These are phyloP conservation scores for Drosophila recens DNA, from an alignment of 2,888 invertebrate species.

Conservation along the genomic window DNA sequence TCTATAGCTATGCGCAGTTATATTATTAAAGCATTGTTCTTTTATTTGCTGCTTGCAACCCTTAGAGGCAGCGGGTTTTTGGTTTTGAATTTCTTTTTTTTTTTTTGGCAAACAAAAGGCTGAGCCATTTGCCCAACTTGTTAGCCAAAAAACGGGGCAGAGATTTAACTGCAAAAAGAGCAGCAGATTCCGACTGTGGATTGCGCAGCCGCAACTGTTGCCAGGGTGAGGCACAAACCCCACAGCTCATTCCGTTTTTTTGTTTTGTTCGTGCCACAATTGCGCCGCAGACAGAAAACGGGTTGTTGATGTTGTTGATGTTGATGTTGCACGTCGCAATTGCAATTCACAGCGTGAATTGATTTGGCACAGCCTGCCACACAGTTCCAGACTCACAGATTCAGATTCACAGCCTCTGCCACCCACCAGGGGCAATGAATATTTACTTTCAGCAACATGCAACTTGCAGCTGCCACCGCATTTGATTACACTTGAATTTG, in stretches of 20 bases:
- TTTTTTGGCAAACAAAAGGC: constrained; percentile 60
- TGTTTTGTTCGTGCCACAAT: constrained; percentile 9
- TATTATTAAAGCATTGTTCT: constrained; percentile 77
- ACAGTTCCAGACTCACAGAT: background rate
- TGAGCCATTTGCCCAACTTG: constrained; percentile 48
- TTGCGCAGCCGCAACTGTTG: constrained; percentile 74
- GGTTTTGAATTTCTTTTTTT: constrained; percentile 75
- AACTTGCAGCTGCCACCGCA: constrained; percentile 55
- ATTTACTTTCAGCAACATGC: constrained; percentile 51
- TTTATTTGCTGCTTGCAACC: constrained; percentile 59
- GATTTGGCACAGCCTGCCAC: constrained; percentile 65
- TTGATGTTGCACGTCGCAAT: constrained; percentile 30
- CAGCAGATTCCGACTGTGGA: constrained; percentile 31
- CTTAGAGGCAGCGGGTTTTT: constrained; percentile 57
- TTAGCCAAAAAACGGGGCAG: constrained; percentile 33
- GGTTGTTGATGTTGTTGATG: constrained; percentile 3
- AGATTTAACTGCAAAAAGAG: constrained; percentile 67
- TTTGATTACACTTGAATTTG: constrained; percentile 64
- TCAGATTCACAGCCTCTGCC: constrained; percentile 21
- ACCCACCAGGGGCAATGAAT: constrained; percentile 47
- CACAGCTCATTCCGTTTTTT: background rate
- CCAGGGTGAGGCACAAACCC: constrained; percentile 32
- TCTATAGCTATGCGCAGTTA: constrained; percentile 58
- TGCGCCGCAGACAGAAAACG: constrained; percentile 20
- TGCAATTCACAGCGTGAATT: constrained; percentile 68